These are phyloP conservation scores for Oligia latruncula DNA, from an alignment of 2,888 invertebrate species.

Conservation along the genomic window DNA sequence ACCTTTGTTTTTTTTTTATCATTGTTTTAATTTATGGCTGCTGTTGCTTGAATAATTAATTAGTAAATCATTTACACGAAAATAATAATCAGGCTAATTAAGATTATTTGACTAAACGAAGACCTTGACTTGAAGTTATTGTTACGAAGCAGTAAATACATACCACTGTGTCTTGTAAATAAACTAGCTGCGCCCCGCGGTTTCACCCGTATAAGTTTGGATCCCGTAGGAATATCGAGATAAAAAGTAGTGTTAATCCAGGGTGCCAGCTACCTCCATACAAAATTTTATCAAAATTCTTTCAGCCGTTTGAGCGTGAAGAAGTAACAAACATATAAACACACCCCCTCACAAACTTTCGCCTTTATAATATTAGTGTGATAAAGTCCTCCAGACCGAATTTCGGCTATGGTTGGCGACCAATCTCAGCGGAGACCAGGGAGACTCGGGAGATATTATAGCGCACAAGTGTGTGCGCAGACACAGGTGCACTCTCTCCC, in stretches of 20 bases:
- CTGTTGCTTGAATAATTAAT: constrained; percentile 42
- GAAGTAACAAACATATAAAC: too few species aligned
- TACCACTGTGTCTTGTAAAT: not conserved
- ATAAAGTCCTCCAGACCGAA: not conserved
- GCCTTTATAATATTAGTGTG: too few species aligned
- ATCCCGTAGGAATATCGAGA: too few species aligned
- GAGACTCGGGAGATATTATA: not conserved
- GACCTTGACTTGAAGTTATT: not conserved
- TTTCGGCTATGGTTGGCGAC: not conserved
- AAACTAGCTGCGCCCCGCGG: too few species aligned
- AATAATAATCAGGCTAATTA: constrained; percentile 42
- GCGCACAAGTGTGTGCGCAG: not conserved
- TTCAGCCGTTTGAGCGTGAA: too few species aligned
- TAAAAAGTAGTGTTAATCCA: too few species aligned
- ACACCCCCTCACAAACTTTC: too few species aligned
- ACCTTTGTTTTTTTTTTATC: constrained; percentile 57
- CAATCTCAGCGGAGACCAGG: too few species aligned
- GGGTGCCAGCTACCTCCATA: too few species aligned
- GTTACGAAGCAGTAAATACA: not conserved
- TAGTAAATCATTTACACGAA: constrained; percentile 35
- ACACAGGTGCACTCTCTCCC: not conserved
- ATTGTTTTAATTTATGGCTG: constrained; percentile 49
- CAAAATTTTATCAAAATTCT: too few species aligned
- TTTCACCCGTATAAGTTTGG: too few species aligned
- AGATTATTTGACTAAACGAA: constrained; percentile 30